Conservation (phyloP, 2,797 vertebrate species). For the Iguana delicatissima region DNA sequence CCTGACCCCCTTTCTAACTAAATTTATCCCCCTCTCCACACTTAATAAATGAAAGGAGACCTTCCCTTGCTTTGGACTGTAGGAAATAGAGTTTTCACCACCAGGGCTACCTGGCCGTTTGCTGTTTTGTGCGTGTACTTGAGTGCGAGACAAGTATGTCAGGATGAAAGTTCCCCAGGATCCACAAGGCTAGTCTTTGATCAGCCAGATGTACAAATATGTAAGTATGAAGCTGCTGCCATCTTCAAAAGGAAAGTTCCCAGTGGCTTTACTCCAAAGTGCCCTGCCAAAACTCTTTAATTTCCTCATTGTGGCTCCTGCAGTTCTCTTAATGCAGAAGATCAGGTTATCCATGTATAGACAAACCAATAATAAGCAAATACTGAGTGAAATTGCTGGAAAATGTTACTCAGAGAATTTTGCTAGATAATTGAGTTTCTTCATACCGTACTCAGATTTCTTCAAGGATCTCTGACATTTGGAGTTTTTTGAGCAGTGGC, state of each 20-base stretch:
- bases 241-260: slow-evolving; percentile 26
- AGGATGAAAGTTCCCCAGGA: neutral
- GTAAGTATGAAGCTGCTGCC: slow-evolving; percentile 33
- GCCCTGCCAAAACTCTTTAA: neutral
- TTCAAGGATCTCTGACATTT: neutral
- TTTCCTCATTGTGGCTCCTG: neutral
- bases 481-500: neutral
- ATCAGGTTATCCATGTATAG: neutral
- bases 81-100: too few relatives aligned
- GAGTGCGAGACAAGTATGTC: neutral
- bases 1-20: too few relatives aligned
- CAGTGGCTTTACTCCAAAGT: slow-evolving; percentile 23
- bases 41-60: neutral
- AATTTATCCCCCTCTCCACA: neutral
- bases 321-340: neutral
- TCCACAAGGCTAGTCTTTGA: slow-evolving; percentile 49
- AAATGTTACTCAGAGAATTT: slow-evolving; percentile 9
- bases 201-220: slow-evolving; percentile 52
- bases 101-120: neutral
- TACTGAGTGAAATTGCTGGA: neutral
- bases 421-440: neutral
- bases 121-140: neutral
- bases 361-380: too few relatives aligned
- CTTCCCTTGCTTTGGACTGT: neutral
- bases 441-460: neutral